Percentiles rank a stretch among this genome's conserved stretches.
These are phyloP conservation scores for Drosophila austrosaltans DNA, from an alignment of 2,888 invertebrate species.

Conservation along the genomic window DNA sequence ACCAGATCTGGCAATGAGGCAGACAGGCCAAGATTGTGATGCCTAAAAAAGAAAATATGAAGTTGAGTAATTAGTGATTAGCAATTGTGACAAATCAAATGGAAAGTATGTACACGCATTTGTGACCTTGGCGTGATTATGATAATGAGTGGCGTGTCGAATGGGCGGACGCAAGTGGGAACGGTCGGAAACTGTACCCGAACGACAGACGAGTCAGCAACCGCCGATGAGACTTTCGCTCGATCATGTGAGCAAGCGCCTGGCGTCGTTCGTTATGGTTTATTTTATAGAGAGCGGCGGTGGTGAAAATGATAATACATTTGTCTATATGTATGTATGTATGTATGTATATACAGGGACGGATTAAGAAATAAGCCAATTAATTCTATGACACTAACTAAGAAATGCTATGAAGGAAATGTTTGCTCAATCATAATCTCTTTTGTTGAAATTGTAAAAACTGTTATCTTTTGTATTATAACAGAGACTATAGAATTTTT, in stretches of 20 bases:
- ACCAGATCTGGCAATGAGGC: conserved; percentile 83
- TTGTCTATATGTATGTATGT: background rate
- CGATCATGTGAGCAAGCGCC: conserved; percentile 70
- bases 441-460: background rate
- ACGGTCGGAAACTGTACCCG: conserved; percentile 54
- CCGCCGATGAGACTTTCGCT: conserved; percentile 48
- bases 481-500: too few relatives aligned
- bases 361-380: background rate
- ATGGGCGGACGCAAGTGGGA: conserved; percentile 20
- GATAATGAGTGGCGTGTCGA: conserved; percentile 59
- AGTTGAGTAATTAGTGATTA: conserved; percentile 39
- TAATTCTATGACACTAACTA: background rate
- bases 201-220: conserved; percentile 22
- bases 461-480: too few relatives aligned
- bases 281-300: conserved; percentile 20
- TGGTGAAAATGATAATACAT: conserved; percentile 39
- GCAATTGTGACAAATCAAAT: conserved; percentile 36
- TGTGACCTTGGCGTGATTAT: conserved; percentile 73
- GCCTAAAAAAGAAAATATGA: conserved; percentile 68
- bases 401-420: background rate
- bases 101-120: conserved; percentile 34
- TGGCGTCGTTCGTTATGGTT: conserved; percentile 24
- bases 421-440: background rate
- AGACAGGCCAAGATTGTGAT: conserved; percentile 82
- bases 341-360: background rate